Evolutionary conservation across 2,888 invertebrate genomes (phyloP).

Genomic region (Megamerina dolium): DNA sequence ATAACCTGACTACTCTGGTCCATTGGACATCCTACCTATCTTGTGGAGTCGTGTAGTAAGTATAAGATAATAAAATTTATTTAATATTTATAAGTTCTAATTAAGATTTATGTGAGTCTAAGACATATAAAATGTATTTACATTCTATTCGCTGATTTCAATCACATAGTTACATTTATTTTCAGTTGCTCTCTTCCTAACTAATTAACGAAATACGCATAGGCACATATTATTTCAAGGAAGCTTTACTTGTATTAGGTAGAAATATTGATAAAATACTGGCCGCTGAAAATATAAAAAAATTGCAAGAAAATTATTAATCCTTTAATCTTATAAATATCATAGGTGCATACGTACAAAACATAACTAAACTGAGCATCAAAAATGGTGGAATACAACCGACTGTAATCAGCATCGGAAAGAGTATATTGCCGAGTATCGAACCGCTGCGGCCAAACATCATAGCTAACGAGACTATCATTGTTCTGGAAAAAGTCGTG

Average conservation of each 20-base stretch:
- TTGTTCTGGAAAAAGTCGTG: conserved; percentile 55
- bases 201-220: too few species aligned
- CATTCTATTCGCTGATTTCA: too few species aligned
- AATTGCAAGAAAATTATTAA: not conserved
- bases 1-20: too few species aligned
- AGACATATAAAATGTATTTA: too few species aligned
- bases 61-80: too few species aligned
- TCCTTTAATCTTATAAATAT: not conserved
- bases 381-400: conserved; percentile 67
- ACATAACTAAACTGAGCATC: conserved; percentile 56
- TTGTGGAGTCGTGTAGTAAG: too few species aligned
- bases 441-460: conserved; percentile 65
- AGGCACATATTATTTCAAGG: conserved; percentile 24
- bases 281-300: conserved; percentile 20
- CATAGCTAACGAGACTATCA: conserved; percentile 63
- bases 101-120: too few species aligned
- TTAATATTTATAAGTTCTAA: too few species aligned
- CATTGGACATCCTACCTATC: too few species aligned
- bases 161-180: too few species aligned
- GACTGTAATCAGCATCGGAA: conserved; percentile 59
- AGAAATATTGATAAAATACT: conserved; percentile 21
- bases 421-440: conserved; percentile 60
- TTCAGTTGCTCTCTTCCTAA: too few species aligned
- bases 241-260: conserved; percentile 22
- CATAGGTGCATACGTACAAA: conserved; percentile 53